Percentiles rank a stretch among this genome's conserved stretches.
Conservation (phyloP, 2,797 vertebrate genomes). For the Eidolon dupreanum region DNA sequence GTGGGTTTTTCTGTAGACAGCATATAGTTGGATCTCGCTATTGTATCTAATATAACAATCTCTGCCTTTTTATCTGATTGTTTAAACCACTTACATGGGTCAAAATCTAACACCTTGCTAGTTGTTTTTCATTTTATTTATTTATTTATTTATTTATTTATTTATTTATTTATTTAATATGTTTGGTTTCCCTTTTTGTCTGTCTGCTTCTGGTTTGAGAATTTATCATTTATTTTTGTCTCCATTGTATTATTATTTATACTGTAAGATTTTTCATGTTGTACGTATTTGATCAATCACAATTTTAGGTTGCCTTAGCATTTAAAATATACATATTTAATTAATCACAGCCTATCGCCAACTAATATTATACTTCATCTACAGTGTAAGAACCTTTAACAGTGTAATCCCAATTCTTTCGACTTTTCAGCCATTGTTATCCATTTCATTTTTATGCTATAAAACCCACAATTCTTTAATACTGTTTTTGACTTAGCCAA, state of each 20-base stretch:
- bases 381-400: background rate
- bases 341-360: background rate
- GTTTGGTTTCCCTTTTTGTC: background rate
- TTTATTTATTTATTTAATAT: too few species aligned
- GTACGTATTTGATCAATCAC: background rate
- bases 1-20: background rate
- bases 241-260: background rate
- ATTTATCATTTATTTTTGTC: background rate
- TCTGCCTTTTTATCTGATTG: background rate
- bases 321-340: background rate
- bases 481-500: background rate
- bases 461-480: background rate
- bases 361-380: background rate
- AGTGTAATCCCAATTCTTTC: background rate
- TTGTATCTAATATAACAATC: background rate
- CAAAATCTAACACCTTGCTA: background rate
- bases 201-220: background rate
- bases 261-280: background rate
- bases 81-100: background rate
- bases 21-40: background rate
- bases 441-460: background rate
- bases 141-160: rapidly evolving
- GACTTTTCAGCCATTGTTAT: background rate
- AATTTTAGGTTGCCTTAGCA: background rate
- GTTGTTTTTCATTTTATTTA: background rate